Base-by-base conservation (phyloP, 2,888 invertebrate genomes). In the Drosophila borealis region DNA sequence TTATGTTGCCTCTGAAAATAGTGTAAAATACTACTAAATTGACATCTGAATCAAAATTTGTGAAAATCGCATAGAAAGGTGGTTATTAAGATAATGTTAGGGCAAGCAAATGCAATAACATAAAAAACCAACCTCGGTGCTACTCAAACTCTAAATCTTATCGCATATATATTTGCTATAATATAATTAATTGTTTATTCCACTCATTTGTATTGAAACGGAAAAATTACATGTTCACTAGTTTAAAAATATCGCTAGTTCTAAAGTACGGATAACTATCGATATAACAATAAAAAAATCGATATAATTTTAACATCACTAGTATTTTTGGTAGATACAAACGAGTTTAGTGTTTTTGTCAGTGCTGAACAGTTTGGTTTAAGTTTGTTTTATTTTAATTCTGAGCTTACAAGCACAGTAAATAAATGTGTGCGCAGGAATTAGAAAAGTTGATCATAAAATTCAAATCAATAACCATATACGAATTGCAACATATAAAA, bases 281-380 rank as follows among this genome's bases (percentile, higher is more conserved):
- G 64, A 70, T 64, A 44, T 53, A 4, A 2, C 9, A 13, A 5
- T 11, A 1, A 19, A 19, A 1, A 10, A 39, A 56, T 70, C 64
- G 64, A 63, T 42, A 39, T 3, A 8, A 14, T 44, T 34, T 9
- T 41, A 46, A 9, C 69, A 70, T 63, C 70, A 33, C 70, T 63
- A 70, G 70, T 69, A 55, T 70, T 42, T 62, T 50, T 62, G 50
- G 45, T 57, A 72, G 41, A 74, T 74, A 70, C 70, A 66, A 45
- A 75, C 75, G 33, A 59, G 50, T 13, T 53, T 29, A 53, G 57
- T 63, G 76, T 55, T 74, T 59, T 70, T 59, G 57, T 59, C 62
- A 59, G 71, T 62, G 62, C 62, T 68, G 68, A 61, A 56, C 37
- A 68, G 48, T 61, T 76, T 50, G 39, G 19, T 76, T 76, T 72